phyloP scores from a whole-genome alignment of 1,140 invertebrate genomes.

The Leptonema lineaticorne region DNA sequence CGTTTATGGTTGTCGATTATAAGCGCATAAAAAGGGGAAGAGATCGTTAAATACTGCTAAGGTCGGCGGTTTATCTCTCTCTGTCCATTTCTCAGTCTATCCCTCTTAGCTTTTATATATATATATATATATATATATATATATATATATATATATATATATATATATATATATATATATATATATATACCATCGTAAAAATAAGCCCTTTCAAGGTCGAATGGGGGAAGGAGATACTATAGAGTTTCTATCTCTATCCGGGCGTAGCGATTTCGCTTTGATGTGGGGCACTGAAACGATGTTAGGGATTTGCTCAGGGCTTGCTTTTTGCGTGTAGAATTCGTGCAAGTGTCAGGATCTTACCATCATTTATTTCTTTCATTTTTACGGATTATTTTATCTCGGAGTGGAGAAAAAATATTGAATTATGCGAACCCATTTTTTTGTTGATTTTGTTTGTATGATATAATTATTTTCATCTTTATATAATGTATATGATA shows the following conservation, averaged over 20 bases:
- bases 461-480: no score
- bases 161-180: no score
- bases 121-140: no score
- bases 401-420: no score
- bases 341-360: background rate
- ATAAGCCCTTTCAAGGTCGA: constrained; percentile 24
- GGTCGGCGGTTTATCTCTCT: background rate
- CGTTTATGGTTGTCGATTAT: constrained; percentile 13
- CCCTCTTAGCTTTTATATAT: no score
- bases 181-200: no score
- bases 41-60: background rate
- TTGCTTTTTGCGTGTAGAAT: background rate
- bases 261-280: constrained; percentile 6
- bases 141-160: no score
- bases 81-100: background rate
- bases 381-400: no score
- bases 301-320: background rate
- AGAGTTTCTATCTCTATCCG: constrained; percentile 4
- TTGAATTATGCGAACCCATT: no score
- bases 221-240: background rate
- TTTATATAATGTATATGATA: no score
- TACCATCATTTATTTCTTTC: no score
- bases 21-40: constrained; percentile 14
- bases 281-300: constrained; percentile 25
- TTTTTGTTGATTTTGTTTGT: no score